A percentile compares a stretch with the other conserved stretches of the same genome.
Conservation (phyloP, 1,140 invertebrate genomes). For the Oryzaephilus surinamensis region DNA sequence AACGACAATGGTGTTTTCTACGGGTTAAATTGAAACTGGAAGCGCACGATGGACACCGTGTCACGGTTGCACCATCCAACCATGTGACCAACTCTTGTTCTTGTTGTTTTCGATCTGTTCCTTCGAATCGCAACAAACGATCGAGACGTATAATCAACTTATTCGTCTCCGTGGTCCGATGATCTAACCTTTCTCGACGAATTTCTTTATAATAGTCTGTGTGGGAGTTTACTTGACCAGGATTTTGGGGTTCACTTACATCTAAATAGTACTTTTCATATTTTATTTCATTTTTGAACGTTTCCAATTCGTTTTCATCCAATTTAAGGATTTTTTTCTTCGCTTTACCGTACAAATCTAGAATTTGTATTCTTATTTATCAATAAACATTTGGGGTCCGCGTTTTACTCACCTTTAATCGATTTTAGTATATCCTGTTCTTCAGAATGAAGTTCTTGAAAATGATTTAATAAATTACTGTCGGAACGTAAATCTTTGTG, state of each 20-base stretch:
- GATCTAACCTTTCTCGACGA: conserved; percentile 54
- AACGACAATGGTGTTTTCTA: conserved; percentile 89
- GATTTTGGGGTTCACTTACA: conserved; percentile 48
- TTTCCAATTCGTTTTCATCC: conserved; percentile 53
- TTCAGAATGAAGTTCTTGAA: conserved; percentile 78
- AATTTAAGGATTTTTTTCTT: conserved; percentile 80
- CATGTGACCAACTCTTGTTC: conserved; percentile 76
- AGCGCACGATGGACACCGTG: conserved; percentile 84
- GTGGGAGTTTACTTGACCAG: conserved; percentile 56
- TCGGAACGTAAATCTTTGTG: conserved; percentile 78
- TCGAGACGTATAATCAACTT: conserved; percentile 89
- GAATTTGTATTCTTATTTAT: conserved; percentile 19
- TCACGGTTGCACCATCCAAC: conserved; percentile 84
- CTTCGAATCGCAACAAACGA: conserved; percentile 73
- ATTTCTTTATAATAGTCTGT: conserved; percentile 71
- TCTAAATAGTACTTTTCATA: conserved; percentile 26
- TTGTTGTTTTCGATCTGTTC: conserved; percentile 71
- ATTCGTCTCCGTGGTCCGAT: conserved; percentile 89
- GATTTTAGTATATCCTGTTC: conserved; percentile 83
- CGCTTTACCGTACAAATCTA: conserved; percentile 76
- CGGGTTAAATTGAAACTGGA: conserved; percentile 76
- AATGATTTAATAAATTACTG: conserved; percentile 71
- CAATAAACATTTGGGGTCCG: conserved; percentile 7
- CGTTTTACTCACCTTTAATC: conserved; percentile 57
- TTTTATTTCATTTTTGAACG: conserved; percentile 40